Evolutionary conservation across 92 coral and sea anemone species (phyloP), one percentile per base, ranked within the genome.

Genomic region (Phenganax marumi): DNA sequence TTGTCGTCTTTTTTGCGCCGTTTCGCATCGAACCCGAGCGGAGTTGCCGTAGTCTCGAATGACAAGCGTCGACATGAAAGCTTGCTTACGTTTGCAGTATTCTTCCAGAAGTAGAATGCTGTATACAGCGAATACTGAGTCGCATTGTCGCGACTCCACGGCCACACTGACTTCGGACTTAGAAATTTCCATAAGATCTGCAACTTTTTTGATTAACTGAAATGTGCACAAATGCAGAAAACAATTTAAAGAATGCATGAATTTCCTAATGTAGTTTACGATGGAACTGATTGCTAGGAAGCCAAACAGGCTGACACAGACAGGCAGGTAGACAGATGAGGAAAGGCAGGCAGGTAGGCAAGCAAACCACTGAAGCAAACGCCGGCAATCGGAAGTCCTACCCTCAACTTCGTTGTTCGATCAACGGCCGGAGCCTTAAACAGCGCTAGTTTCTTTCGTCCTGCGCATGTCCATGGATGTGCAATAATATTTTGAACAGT

Each of bases 401-500:
- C 98, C 96, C 89, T 90, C 19, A 89, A 91, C 21, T 72, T 79
- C 21, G 87, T 73, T 56, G 84, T 73, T 54, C 84, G 87, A 55
- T 88, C 93, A 76, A 91, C 83, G 18, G 62, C 86, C 61, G 87
- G 88, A 12, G 90, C 76, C 13, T 85, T 12, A 80, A 84, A 91
- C 0, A 93, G 91, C 4, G 77, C 80, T 10, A 89, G 77, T 8
- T 93, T 91, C 21, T 79, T 81, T 26, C 86, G 73, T 39, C 93
- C 92, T 12, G 89, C 85, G 23, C 80, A 84, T 7, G 97, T 92
- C 98, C 98, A 95, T 65, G 93, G 90, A 84, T 95, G 98, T 72
- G 69, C 85, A 91, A 95, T 92, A 56, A 88, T 85, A 33, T 95
- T 89, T 23, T 77, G 56, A 17, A 95, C 84, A 79, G 91, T 87